A percentile compares a stretch with the other conserved stretches of the same genome.
phyloP scores from a whole-genome alignment of 1,140 invertebrate genomes.

The Apis florea region DNA sequence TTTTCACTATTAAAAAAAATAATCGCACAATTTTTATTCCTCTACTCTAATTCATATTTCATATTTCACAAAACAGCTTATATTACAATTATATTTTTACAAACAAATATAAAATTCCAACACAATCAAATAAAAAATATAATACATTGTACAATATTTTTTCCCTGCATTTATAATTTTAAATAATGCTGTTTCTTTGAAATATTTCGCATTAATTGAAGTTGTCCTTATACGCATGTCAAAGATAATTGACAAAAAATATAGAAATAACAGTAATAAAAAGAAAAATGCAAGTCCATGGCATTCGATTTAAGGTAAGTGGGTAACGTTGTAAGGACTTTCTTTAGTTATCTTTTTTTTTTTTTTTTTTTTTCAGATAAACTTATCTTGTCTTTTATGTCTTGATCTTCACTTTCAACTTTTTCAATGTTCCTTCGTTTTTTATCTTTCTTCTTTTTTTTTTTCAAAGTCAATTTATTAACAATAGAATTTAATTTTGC shows the following conservation, averaged over 20 bases:
- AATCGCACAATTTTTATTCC: no score
- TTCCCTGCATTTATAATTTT: neutral
- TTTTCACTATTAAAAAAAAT: no score
- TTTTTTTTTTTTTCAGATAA: neutral
- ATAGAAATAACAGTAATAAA: neutral
- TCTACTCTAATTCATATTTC: neutral
- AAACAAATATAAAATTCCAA: neutral
- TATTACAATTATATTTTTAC: neutral
- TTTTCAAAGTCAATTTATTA: neutral
- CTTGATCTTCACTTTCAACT: neutral
- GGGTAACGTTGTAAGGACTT: neutral
- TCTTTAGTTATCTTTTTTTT: neutral
- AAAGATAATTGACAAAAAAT: neutral
- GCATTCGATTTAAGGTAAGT: neutral
- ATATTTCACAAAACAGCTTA: neutral
- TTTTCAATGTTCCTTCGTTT: neutral
- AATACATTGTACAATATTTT: neutral
- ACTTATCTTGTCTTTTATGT: slow-evolving; percentile 22
- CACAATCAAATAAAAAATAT: neutral
- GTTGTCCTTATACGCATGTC: neutral
- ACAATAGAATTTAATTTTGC: neutral
- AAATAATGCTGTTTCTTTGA: neutral
- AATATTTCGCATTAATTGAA: slow-evolving; percentile 26
- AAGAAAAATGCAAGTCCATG: neutral
- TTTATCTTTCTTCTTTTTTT: neutral